Percentiles rank a stretch among this genome's conserved stretches.
Evolutionary conservation across 2,113 vertebrate genomes (phyloP).

Genomic region (Thinocorus orbignyianus): DNA sequence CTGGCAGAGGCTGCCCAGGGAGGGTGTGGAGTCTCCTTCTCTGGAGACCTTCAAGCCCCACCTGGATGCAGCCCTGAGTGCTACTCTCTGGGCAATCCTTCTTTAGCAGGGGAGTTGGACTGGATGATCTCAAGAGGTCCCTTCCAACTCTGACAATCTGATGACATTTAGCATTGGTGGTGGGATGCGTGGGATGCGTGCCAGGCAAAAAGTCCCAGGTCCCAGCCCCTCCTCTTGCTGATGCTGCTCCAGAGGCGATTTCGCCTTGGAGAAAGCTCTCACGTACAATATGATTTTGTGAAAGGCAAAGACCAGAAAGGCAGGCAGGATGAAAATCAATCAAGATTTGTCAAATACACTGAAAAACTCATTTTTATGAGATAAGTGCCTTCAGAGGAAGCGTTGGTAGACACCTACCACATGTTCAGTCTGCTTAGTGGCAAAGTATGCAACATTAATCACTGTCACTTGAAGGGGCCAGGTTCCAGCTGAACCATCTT

Average conservation of each 20-base stretch:
- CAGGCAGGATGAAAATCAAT: conserved; percentile 36
- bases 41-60: too few relatives aligned
- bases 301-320: conserved; percentile 11
- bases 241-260: background rate
- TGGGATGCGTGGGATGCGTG: background rate
- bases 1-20: too few relatives aligned
- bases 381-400: conserved; percentile 40
- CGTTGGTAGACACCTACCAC: background rate
- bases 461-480: background rate
- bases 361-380: conserved; percentile 31
- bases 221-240: background rate
- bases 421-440: conserved; percentile 29
- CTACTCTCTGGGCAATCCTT: too few relatives aligned
- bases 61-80: too few relatives aligned
- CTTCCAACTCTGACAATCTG: too few relatives aligned
- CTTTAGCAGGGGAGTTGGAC: too few relatives aligned
- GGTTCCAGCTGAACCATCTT: background rate
- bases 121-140: too few relatives aligned
- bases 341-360: conserved; percentile 17
- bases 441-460: conserved; percentile 5
- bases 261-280: background rate
- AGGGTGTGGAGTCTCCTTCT: too few relatives aligned
- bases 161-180: background rate
- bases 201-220: background rate
- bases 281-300: background rate